Evolutionary conservation across 2,797 vertebrate species (phyloP).

Genomic region (Paguma larvata): DNA sequence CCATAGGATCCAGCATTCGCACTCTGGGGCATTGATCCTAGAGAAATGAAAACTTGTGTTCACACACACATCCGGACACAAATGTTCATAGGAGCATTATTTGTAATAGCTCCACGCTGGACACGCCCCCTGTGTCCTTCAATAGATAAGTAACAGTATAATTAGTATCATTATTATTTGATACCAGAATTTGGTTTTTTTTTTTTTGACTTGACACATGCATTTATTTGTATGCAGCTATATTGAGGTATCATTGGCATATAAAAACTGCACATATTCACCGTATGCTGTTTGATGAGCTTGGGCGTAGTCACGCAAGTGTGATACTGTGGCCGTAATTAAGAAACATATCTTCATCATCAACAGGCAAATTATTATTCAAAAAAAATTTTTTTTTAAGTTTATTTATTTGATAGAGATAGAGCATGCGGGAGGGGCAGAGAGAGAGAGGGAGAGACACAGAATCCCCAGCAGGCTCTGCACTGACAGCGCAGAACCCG

Average conservation of each 20-base stretch:
- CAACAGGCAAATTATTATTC: too few species aligned
- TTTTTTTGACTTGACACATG: neutral
- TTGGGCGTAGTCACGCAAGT: neutral
- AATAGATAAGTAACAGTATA: neutral
- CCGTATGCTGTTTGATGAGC: neutral
- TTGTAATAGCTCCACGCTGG: neutral
- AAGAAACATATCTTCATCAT: too few species aligned
- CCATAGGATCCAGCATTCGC: neutral
- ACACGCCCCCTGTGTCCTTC: neutral
- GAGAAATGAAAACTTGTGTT: neutral
- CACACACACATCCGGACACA: accelerated
- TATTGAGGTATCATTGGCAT: neutral
- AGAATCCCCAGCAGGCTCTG: too few species aligned
- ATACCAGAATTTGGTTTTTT: neutral
- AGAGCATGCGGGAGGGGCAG: too few species aligned
- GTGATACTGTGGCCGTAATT: neutral
- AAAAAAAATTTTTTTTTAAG: too few species aligned
- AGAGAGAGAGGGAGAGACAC: too few species aligned
- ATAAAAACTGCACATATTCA: neutral
- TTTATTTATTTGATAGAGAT: too few species aligned
- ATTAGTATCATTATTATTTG: neutral
- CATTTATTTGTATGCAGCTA: neutral
- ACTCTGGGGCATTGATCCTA: neutral
- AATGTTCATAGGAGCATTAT: neutral
- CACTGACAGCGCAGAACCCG: too few species aligned